Evolutionary conservation across 1,140 invertebrate species (phyloP), one percentile per base, ranked within the genome.

Genomic region (Protaetia brevitarsis): DNA sequence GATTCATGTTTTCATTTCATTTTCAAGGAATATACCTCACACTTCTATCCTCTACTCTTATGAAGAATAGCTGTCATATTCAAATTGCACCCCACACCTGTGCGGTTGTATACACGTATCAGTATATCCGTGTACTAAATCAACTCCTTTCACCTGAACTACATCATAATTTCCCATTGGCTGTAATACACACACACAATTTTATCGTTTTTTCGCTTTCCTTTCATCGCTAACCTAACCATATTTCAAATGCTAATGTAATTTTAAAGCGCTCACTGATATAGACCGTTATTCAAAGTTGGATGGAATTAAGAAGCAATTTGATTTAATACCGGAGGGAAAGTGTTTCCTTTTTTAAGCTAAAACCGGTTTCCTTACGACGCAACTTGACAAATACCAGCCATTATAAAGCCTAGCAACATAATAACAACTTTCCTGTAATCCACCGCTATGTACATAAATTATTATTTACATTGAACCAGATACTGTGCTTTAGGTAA

Each of bases 211-310:
- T 51, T 3, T 19, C 19, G 11, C 41, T 23, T 7, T 51, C 41
- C 11, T 19, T 51, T 23, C 26, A 10, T 8, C 19, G 41, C 26
- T 51, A 51, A 23, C 41, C 26, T 51, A 51, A 51, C 41, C 41
- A 34, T 23, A 23, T 51, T 51, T 51, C 26, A 51, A 51, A 51
- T 51, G 41, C 41, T 51, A 51, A 51, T 51, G 41, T 51, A 51
- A 51, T 51, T 51, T 51, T 51, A 51, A 51, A 51, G 11, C 41
- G 41, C 8, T 51, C 26, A 5, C 19, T 23, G 19, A 51, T 51
- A 51, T 51, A 51, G 19, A 10, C 19, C 41, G 16, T 51, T 51
- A 51, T 51, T 51, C 41, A 51, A 19, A 8, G 19, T 23, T 6
- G 41, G 41, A 26, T 23, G 11, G 26, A 51, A 23, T 23, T 11